phyloP scores from a whole-genome alignment of 1,140 invertebrate species.

The Drosophila saltans region DNA sequence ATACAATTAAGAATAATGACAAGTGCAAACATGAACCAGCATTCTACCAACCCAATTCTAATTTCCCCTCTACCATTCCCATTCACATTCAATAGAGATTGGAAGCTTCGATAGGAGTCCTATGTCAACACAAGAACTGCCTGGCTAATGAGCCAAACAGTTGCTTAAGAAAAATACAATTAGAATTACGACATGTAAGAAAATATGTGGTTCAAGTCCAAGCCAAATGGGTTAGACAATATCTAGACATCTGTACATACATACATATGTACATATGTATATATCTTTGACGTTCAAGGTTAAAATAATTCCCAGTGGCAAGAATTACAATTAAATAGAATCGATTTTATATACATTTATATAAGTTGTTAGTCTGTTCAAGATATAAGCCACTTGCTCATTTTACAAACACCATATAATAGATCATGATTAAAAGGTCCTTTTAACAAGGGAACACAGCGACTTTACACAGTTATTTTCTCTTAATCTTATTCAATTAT shows the following conservation, averaged over 20 bases:
- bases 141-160: constrained; percentile 40
- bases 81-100: constrained; percentile 46
- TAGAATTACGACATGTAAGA: constrained; percentile 20
- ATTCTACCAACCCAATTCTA: not conserved
- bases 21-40: constrained; percentile 73
- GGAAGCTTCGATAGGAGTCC: constrained; percentile 54
- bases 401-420: not conserved
- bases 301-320: not conserved
- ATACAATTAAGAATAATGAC: constrained; percentile 80
- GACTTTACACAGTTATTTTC: no score
- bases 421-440: not conserved
- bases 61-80: not conserved
- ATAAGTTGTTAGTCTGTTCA: not conserved
- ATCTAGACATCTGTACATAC: not conserved
- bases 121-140: constrained; percentile 5
- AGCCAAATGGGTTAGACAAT: constrained; percentile 36
- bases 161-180: constrained; percentile 51
- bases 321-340: constrained; percentile 1
- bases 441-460: no score
- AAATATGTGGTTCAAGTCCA: constrained; percentile 38
- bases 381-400: no score
- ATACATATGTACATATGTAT: no score
- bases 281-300: not conserved
- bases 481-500: no score
- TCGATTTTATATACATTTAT: not conserved